Percentiles rank a stretch among this genome's conserved stretches.
Evolutionary conservation across 2,888 invertebrate genomes (phyloP).

Genomic region (Sacculina carcini): DNA sequence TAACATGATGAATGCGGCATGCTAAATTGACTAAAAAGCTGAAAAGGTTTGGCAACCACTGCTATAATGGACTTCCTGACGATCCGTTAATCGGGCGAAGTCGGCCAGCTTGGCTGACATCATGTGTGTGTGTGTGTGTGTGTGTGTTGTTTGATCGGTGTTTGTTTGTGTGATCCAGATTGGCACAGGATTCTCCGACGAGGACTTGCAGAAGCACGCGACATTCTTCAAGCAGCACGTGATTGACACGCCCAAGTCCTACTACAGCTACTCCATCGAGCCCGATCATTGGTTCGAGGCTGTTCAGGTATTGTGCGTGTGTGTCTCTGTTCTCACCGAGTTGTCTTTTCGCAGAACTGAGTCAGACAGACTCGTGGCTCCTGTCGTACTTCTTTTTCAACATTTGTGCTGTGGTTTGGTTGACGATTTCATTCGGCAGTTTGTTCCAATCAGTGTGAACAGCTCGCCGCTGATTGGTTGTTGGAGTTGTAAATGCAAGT

Average conservation of each 20-base stretch:
- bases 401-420: too few relatives aligned
- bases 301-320: constrained; percentile 71
- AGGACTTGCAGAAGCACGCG: constrained; percentile 48
- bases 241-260: constrained; percentile 40
- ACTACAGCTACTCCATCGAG: constrained; percentile 25
- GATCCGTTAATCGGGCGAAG: too few relatives aligned
- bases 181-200: constrained; percentile 84
- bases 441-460: too few relatives aligned
- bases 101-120: neutral
- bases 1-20: too few relatives aligned
- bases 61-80: too few relatives aligned
- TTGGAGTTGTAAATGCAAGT: too few relatives aligned
- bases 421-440: too few relatives aligned
- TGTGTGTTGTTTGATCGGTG: too few relatives aligned
- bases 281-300: constrained; percentile 78
- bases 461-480: neutral
- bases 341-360: constrained; percentile 84
- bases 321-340: constrained; percentile 86
- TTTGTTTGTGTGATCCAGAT: constrained; percentile 34
- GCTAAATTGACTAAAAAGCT: too few relatives aligned
- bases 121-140: neutral
- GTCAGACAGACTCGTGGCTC: constrained; percentile 52
- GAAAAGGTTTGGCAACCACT: too few relatives aligned
- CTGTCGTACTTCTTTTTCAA: too few relatives aligned
- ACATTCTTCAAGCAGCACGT: constrained; percentile 44